Evolutionary conservation across 1,140 invertebrate genomes (phyloP).

Genomic region (Bombus terrestris): DNA sequence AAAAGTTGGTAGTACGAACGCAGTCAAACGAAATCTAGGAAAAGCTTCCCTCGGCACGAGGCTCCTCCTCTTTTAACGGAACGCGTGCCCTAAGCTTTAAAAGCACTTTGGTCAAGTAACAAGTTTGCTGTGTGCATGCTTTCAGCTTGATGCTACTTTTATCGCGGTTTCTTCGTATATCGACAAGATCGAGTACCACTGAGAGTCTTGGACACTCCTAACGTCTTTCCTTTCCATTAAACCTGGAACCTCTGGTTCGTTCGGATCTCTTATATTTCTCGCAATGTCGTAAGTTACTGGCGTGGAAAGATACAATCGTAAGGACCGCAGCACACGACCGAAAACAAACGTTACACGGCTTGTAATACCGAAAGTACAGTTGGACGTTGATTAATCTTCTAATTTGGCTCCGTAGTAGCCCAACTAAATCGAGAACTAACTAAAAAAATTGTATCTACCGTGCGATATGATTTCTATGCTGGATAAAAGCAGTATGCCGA

Average conservation of each 20-base stretch:
- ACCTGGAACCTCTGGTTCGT: too few relatives aligned
- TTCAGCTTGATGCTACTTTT: slow-evolving; percentile 1
- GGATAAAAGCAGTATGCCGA: too few relatives aligned
- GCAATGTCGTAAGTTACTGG: not conserved
- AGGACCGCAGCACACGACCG: too few relatives aligned
- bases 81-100: not conserved
- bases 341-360: not conserved
- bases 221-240: not conserved
- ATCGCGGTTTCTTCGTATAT: not conserved
- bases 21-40: not conserved
- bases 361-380: not conserved
- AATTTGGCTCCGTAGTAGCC: not conserved
- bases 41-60: not conserved
- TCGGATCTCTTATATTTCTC: not conserved
- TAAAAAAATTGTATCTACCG: too few relatives aligned
- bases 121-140: not conserved
- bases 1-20: not conserved
- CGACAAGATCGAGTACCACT: not conserved
- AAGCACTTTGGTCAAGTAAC: slow-evolving; percentile 22
- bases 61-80: not conserved
- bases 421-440: not conserved
- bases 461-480: too few relatives aligned
- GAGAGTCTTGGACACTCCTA: not conserved
- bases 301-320: not conserved
- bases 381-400: not conserved